A percentile compares a stretch with the other conserved stretches of the same genome.
Conservation (phyloP, 2,113 vertebrate genomes). For the Centropus unirufus region DNA sequence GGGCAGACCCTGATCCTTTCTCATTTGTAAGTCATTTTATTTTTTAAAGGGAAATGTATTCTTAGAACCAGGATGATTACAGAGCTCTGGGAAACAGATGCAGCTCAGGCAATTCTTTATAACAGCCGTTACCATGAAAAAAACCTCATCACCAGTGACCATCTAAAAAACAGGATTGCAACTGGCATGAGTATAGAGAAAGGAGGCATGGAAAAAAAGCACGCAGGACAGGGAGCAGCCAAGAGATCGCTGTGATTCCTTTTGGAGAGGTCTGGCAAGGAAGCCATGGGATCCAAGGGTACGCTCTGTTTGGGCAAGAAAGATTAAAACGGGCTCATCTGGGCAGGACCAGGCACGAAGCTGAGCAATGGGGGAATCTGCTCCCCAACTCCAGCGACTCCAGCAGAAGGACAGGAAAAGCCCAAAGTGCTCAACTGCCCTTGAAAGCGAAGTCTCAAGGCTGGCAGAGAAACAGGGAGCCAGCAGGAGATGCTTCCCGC, state of each 20-base stretch:
- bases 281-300: neutral
- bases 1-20: neutral
- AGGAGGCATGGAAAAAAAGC: neutral
- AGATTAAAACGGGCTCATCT: neutral
- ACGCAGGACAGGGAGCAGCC: neutral
- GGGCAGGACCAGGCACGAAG: neutral
- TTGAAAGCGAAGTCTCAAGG: conserved; percentile 22
- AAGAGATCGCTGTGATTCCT: neutral
- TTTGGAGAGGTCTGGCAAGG: neutral
- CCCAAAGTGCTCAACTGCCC: neutral
- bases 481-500: conserved; percentile 12
- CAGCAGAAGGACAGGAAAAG: neutral
- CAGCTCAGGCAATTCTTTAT: neutral
- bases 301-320: neutral
- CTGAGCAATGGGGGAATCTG: neutral
- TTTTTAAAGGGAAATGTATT: neutral
- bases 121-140: conserved; percentile 3
- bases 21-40: neutral
- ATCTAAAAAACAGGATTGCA: neutral
- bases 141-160: neutral
- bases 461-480: conserved; percentile 30
- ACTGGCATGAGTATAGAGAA: neutral
- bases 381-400: neutral
- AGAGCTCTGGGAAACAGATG: neutral
- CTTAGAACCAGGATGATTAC: neutral